Conservation (phyloP, 92 coral and sea anemone genomes). For the Galaxea fascicularis region DNA sequence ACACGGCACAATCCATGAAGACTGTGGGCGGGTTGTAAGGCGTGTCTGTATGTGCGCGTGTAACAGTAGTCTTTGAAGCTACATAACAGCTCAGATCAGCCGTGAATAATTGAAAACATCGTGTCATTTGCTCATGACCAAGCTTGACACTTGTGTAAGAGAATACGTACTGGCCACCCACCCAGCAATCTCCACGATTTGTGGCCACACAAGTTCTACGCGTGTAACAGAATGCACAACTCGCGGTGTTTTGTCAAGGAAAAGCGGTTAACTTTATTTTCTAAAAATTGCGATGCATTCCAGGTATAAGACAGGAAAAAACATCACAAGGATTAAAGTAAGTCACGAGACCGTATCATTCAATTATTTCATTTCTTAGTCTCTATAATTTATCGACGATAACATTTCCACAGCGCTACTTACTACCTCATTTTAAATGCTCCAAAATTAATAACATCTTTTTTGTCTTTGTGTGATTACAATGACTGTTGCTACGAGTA, state of each 20-base stretch:
- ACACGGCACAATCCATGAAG: no score
- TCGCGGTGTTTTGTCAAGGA: not conserved
- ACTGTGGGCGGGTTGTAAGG: no score
- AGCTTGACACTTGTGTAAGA: no score
- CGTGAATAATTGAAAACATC: no score
- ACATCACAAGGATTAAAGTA: not conserved
- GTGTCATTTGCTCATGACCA: no score
- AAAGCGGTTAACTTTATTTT: not conserved
- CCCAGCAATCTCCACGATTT: no score
- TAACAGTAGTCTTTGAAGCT: no score
- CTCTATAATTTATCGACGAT: not conserved
- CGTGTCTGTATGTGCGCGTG: no score
- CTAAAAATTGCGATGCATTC: not conserved
- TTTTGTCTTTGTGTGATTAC: not conserved
- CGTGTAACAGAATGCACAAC: no score
- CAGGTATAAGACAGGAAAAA: not conserved
- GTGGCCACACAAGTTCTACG: no score
- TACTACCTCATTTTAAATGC: not conserved
- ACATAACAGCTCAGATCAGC: no score
- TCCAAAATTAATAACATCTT: conserved; percentile 5
- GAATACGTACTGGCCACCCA: no score
- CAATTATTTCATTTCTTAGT: not conserved
- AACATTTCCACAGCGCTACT: not conserved
- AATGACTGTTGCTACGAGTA: not conserved
- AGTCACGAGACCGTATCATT: not conserved